Evolutionary conservation across 2,113 vertebrate species (phyloP), one percentile per base, ranked within the genome.

Genomic region (Nanger granti): DNA sequence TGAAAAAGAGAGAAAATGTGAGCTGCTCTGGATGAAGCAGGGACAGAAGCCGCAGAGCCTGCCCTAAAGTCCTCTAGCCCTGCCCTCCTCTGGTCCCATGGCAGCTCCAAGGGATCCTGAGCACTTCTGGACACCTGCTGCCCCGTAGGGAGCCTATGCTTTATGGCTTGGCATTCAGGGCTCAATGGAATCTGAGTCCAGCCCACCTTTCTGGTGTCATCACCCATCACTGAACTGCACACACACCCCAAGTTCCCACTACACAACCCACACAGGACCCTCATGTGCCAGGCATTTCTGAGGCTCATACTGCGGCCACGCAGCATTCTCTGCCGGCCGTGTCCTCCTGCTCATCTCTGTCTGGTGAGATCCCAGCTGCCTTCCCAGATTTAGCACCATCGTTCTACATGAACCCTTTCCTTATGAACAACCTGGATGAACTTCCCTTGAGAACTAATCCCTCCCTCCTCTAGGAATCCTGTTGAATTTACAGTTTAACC

Each of bases 41-140:
- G 47, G 62, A 59, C n/a, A 62, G 89, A 94, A 8, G 22, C 5
- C 34, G 17, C 52, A 66, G 41, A 73, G 17, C 31, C 66, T 64
- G 47, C 37, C 44, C 57, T 37, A 3, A 91, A n/a, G 22, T 34
- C 52, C 82, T 64, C 34, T 17, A 59, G 83, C 3, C 47, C 69
- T 17, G 1, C 37, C 26, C 55, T 64, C 11, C 60, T 57, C 11
- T 82, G 17, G 60, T 3, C 14, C 22, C 85, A n/a, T 0, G 0
- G 49, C 6, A 22, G 54, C 69, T 83, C 3, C 3, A 17, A 47
- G 29, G 13, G 62, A 20, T 55, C 57, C 44, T 24, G 17, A 47
- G 14, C 2, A 8, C 52, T 87, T 82, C 44, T 62, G 90, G 87
- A 55, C 41, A 49, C 22, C 5, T 2, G 31, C 31, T 29, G 2